Evolutionary conservation across 2,113 vertebrate species (phyloP), one percentile per base, ranked within the genome.

Genomic region (Dipodomys spectabilis): DNA sequence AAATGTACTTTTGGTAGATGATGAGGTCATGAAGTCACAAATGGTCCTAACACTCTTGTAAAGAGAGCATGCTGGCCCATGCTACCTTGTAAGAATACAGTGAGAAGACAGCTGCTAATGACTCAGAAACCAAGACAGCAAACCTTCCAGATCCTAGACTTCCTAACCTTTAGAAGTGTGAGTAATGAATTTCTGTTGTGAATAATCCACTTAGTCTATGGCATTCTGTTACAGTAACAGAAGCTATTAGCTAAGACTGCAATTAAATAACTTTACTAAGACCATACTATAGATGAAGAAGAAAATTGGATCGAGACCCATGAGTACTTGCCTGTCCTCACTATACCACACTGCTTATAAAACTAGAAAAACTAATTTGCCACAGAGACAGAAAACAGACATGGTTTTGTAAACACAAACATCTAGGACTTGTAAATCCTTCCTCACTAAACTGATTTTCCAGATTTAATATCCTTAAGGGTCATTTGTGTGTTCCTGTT

Each of bases 371-470:
- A 45, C 5, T 57, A 45, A 7, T 79, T 86, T 71, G 22, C 39
- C 49, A 3, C 23, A 19, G 35, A 77, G 60, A 25, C 39, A 2
- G 12, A n/a, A 57, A 1, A 28, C 23, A 27, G 9, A 64, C 10
- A 57, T 53, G 64, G 9, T 9, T 90, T 88, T 92, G 53, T 45
- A 39, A 67, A 86, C 28, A 80, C 4, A 72, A 82, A 20, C 19
- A 71, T 80, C 71, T 75, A 91, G 62, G 89, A 67, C 11, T 23
- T 72, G 18, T 28, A 53, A 62, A 4, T 45, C 22, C 35, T 89
- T 89, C 94, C 44, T 82, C 67, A 68, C 19, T 67, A 49, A 62
- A 85, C 35, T 71, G 6, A 13, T 85, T 82, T 92, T 74, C 87
- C 44, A 53, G 15, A 18, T 79, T 79, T 82, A 57, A 7, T 57